phyloP scores from a whole-genome alignment of 2,888 invertebrate genomes.

The Dicyrtoma fusca region DNA sequence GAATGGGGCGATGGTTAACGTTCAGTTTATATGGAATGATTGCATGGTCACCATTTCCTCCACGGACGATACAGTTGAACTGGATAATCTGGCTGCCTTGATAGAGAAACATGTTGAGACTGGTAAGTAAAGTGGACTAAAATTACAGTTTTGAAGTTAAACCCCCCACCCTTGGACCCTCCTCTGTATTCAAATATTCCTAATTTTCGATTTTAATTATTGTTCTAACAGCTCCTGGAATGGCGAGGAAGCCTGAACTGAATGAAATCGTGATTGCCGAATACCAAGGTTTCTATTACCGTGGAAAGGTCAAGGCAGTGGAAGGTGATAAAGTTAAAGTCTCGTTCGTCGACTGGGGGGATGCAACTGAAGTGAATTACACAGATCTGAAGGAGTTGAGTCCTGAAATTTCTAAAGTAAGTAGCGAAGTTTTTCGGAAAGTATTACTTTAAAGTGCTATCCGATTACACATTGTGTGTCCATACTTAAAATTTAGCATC shows the following conservation, averaged over 20 bases:
- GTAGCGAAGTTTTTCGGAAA: background rate
- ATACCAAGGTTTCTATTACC: slow-evolving; percentile 40
- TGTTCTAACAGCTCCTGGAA: slow-evolving; percentile 5
- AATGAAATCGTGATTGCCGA: slow-evolving; percentile 46
- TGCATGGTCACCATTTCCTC: background rate
- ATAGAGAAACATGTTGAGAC: background rate
- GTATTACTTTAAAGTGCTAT: background rate
- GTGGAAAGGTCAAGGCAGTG: slow-evolving; percentile 38
- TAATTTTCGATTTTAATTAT: background rate
- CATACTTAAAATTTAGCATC: background rate
- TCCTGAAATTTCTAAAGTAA: slow-evolving; percentile 41
- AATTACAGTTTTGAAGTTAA: background rate
- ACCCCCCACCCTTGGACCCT: background rate
- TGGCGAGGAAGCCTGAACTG: slow-evolving; percentile 24
- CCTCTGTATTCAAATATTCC: background rate
- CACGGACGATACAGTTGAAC: background rate
- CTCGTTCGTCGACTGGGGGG: slow-evolving; percentile 49
- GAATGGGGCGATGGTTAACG: background rate
- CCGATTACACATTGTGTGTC: background rate
- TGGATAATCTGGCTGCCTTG: background rate
- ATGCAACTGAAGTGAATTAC: slow-evolving; percentile 11
- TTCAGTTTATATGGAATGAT: slow-evolving; percentile 4
- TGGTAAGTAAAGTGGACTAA: slow-evolving; percentile 13
- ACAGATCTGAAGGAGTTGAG: slow-evolving; percentile 25
- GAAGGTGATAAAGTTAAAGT: slow-evolving; percentile 9